Base-by-base conservation (phyloP, 2,888 invertebrate genomes). In the Drosophila colorata region DNA sequence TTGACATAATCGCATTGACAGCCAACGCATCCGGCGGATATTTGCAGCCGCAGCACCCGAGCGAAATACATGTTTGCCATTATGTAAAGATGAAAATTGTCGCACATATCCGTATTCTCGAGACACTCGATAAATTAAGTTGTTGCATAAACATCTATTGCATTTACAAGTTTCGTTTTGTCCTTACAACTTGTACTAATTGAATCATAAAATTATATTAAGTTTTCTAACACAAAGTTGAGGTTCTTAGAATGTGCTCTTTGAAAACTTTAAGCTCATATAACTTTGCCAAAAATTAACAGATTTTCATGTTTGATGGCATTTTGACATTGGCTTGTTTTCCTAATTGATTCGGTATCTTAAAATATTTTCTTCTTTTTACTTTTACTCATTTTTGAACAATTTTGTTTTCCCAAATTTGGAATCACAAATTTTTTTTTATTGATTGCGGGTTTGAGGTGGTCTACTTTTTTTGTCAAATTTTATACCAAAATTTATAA, bases 1-100 rank as follows among this genome's bases (percentile, higher is more conserved):
- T 74, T 84, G 70, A 68, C 79, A 72, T 81, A 83, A 83, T 83
- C 81, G 63, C 79, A 84, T 87, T 83, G 84, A 72, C 79, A 77
- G 76, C 55, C 66, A 49, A 58, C 74, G 76, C 80, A 79, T 85
- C 85, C 81, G 82, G 80, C 82, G 80, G 85, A 82, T 82, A 82
- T 82, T 82, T 79, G 77, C 63, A 74, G 64, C 66, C 52, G 20
- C 60, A 37, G 9, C 37, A 13, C n/a, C 51, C 41, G 16, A 33
- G 33, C 33, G 23, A 18, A 5, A 25, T 25, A 11, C 18, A 23
- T 18, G 9, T 31, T 33, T 16, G 14, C 1, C n/a, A n/a, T 3
- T 18, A 31, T 14, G 23, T 9, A 6, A 9, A 16, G 53, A 2
- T 13, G 20, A 20, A 11, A 25, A 46, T 61, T 38, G 18, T 8